phyloP scores from a whole-genome alignment of 2,113 vertebrate genomes.

The Bothrops jararaca region DNA sequence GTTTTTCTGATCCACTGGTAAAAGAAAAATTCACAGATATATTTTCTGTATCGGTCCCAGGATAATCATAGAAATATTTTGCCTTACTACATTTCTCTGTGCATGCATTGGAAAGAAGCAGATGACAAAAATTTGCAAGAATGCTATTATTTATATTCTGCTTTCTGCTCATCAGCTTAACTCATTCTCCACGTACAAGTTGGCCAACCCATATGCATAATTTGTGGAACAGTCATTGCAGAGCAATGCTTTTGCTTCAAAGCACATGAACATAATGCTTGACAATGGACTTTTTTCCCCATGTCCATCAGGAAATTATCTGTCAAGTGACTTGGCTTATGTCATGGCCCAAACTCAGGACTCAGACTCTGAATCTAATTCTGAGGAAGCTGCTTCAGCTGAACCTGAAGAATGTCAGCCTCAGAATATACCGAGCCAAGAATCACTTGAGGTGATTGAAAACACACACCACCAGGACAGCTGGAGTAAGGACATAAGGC shows the following conservation, averaged over 20 bases:
- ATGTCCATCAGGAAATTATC: neutral
- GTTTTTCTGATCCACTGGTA: neutral
- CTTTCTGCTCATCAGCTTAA: neutral
- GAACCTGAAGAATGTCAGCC: no score
- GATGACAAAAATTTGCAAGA: neutral
- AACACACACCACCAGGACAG: no score
- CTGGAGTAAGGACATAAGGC: no score
- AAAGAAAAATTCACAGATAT: neutral
- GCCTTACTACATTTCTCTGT: neutral
- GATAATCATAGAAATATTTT: neutral
- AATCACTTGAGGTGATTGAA: no score
- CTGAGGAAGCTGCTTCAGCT: no score
- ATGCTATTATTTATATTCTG: neutral
- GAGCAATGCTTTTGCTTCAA: neutral
- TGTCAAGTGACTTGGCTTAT: neutral
- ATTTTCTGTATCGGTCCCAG: neutral
- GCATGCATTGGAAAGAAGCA: neutral
- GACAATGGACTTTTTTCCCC: neutral
- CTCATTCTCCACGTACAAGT: no score
- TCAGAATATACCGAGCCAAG: no score
- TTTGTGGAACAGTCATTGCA: neutral
- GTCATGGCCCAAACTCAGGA: no score
- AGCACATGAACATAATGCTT: neutral
- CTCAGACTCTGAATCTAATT: no score
- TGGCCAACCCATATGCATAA: no score